Base-by-base conservation (phyloP, 2,888 invertebrate species). In the Polymixis lichenea region DNA sequence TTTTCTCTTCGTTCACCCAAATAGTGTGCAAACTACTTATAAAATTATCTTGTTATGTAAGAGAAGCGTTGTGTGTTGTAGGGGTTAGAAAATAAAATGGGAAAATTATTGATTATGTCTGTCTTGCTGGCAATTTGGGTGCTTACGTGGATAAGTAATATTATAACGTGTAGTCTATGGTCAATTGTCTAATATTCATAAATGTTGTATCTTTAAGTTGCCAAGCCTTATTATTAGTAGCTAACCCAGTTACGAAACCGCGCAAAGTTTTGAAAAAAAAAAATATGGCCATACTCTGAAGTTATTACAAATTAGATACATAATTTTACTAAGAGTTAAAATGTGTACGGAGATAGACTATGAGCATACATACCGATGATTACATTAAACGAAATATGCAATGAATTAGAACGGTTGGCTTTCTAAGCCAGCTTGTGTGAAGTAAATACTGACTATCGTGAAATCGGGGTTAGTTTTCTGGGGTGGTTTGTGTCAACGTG, bases 31-130 rank as follows among this genome's bases (percentile, higher is more conserved):
- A 56, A 60, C 8, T 64, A 51, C 15, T 53, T n/a, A 38, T 1
- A 71, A 70, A 38, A 58, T 28, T 19, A 17, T 7, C 13, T 53
- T 49, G 58, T 81, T 81, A 81, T 55, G 55, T 68, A 78, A 71
- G 73, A 43, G 25, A 70, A 73, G 28, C 22, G 38, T 51, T 38
- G 55, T 70, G 53, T 46, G 53, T 46, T 72, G 13, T 55, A 56
- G 56, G 53, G 32, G 38, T 62, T 62, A 53, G 64, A 60, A 64
- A 58, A 74, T 65, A 74, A 80, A 80, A 77, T 66, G n/a, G 7
- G 17, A 51, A 72, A 56, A 72, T 15, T 74, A 73, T 83, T 66
- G 72, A 80, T 80, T 73, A 1, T 25, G 62, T 66, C 68, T 51
- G 28, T 51, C 32, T 69, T 56, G 49, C 60, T 53, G 43, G 25